Base-by-base conservation (phyloP, 2,797 vertebrate species). In the Clarias pachynema region DNA sequence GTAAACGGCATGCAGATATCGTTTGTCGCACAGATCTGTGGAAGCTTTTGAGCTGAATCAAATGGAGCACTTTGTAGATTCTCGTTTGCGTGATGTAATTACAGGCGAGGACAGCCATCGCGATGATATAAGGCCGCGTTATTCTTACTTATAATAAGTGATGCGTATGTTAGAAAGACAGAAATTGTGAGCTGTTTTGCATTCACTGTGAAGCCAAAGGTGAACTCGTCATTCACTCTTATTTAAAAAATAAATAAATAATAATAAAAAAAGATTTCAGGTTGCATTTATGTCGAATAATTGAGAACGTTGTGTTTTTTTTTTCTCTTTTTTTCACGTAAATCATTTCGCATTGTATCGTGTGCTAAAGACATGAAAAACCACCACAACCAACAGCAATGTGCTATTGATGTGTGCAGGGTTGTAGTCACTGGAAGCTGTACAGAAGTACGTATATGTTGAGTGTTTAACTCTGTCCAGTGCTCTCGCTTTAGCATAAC, bases 201-300 rank as follows among this genome's bases (percentile, higher is more conserved):
- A 84, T 87, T 92, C 93, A 94, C 92, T 94, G 94, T 95, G 93
- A 94, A 88, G 91, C 87, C 89, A 90, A 88, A 92, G 90, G 87
- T 89, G 83, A 90, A 90, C 83, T 86, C 86, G 89, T 88, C 85
- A 85, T 88, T 90, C 89, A 87, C 84, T 80, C 18, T 56, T 79
- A 68, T 74, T 79, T 14, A 12, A 53, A 14, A 53, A 53, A 49
- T 10, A 12, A 49, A 49, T 2, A 49, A 2, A 10, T 2, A 49
- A 49, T 2, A 14, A 49, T 81, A 53, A 73, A 60, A 2, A 2
- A 2, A 83, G 37, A 82, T 85, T 87, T 87, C 86, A 89, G 75
- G 56, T 26, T 49, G 69, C 69, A 72, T 53, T 73, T 59, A 18
- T 6, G 34, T 16, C 74, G 59, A 63, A 81, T 63, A 44, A 57